Evolutionary conservation across 2,113 vertebrate genomes (phyloP).

Genomic region (Microcebus ravelobensis): DNA sequence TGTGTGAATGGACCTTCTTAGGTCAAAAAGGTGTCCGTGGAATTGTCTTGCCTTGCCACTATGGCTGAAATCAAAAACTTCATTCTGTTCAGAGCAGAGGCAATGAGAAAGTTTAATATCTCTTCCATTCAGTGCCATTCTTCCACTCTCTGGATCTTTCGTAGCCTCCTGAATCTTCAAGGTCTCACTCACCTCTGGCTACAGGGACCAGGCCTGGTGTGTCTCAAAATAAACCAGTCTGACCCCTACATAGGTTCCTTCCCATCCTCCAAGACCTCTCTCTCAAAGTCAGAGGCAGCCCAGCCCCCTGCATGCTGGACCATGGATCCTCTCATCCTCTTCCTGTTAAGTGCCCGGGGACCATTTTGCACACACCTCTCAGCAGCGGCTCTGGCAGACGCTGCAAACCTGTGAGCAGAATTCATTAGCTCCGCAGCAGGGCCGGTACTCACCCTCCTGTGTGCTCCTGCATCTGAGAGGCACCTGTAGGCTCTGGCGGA

Average conservation of each 20-base stretch:
- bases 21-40: background rate
- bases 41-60: background rate
- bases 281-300: background rate
- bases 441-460: background rate
- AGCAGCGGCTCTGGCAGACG: background rate
- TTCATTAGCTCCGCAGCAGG: background rate
- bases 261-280: background rate
- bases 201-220: background rate
- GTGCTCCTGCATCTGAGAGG: accelerated
- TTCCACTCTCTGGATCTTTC: too few species aligned
- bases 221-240: background rate
- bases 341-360: slow-evolving; percentile 14
- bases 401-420: background rate
- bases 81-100: background rate
- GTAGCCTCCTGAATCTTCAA: background rate
- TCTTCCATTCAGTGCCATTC: slow-evolving; percentile 29
- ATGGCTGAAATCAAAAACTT: background rate
- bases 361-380: slow-evolving; percentile 9
- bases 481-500: background rate
- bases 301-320: background rate
- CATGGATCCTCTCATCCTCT: background rate
- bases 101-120: background rate
- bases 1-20: too few species aligned
- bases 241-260: background rate
- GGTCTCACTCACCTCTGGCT: background rate